Conservation (phyloP, 2,113 vertebrate species). For the Corythaixoides concolor region DNA sequence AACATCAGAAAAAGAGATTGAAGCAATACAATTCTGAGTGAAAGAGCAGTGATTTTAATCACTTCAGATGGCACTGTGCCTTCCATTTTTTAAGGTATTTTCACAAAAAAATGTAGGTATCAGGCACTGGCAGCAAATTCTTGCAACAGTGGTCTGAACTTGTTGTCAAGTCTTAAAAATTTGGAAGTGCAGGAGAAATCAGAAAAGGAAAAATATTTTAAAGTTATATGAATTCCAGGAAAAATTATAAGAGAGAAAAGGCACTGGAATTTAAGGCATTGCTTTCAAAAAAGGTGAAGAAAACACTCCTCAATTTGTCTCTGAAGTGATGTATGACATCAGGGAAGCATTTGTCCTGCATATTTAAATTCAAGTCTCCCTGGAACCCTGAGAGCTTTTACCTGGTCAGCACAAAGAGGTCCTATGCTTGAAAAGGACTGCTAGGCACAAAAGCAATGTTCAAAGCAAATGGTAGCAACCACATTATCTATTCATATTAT, state of each 20-base stretch:
- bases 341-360: background rate
- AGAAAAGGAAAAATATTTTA: background rate
- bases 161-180: background rate
- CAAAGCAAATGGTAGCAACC: background rate
- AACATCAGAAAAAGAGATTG: background rate
- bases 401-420: background rate
- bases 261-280: fast-evolving
- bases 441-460: background rate
- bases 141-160: background rate
- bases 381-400: background rate
- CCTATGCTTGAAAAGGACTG: background rate
- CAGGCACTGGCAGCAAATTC: background rate
- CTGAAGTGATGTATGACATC: background rate
- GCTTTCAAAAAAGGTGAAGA: background rate
- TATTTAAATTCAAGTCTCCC: background rate
- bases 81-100: background rate
- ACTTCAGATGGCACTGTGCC: background rate
- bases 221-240: background rate
- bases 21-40: background rate
- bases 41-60: background rate
- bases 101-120: background rate
- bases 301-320: background rate
- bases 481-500: background rate
- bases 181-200: background rate
- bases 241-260: background rate